Evolutionary conservation across 2,888 invertebrate genomes (phyloP), one percentile per base, ranked within the genome.

Genomic region (Cacoxenus indagator): DNA sequence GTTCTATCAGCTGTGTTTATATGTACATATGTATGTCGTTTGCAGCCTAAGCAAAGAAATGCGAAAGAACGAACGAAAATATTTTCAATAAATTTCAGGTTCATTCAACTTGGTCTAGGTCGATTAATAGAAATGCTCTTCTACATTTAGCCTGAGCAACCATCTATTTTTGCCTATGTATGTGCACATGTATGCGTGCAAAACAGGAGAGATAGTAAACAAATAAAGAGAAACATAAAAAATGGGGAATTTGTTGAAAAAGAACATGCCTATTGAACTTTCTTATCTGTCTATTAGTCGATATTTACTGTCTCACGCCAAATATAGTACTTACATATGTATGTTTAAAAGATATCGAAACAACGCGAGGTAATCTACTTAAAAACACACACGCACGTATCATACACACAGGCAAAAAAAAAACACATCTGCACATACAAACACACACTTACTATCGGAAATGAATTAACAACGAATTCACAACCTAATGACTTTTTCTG

Each of bases 1-100:
- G 31, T 31, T 54, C 22, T 24, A 54, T 54, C 51, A 54, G 51
- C 51, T 54, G 9, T 22, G 51, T 54, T 24, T 54, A 54, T 54
- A n/a, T n/a, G n/a, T n/a, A n/a, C n/a, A n/a, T n/a, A n/a, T n/a
- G n/a, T n/a, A n/a, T n/a, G n/a, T n/a, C n/a, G n/a, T n/a, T n/a
- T n/a, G n/a, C n/a, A n/a, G 24, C 2, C n/a, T 48, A 3, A 48
- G 17, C 14, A 17, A 48, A 54, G 24, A 4, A 54, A 24, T 22
- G 51, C n/a, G n/a, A n/a, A n/a, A n/a, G n/a, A n/a, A n/a, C n/a
- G 19, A 51, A 19, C 4, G 9, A 17, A 31, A 31, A 31, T 31
- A 9, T 31, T 31, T 31, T 9, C 9, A 48, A 48, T 19, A 48
- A 8, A 48, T 48, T 48, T 59, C 57, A 59, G 31, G 57, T 59